Base-by-base conservation (phyloP, 2,113 vertebrate species). In the Macroglossus sobrinus region DNA sequence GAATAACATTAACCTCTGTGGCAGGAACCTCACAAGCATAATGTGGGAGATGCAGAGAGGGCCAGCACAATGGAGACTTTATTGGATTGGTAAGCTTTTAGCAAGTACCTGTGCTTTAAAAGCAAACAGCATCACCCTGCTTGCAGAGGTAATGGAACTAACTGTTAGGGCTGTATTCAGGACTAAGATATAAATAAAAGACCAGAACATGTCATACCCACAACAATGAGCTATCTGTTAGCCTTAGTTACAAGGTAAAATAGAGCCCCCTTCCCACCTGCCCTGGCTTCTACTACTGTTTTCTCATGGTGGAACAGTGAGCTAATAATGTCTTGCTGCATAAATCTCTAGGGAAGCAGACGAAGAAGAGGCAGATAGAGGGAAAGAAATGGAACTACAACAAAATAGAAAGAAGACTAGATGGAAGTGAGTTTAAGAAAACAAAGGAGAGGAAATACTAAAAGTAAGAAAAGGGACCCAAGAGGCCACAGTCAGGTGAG, bases 181-280 rank as follows among this genome's bases (percentile, higher is more conserved):
- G 43, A 86, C 63, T 78, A 90, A 96, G 63, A 81, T n/a, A n/a
- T n/a, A n/a, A n/a, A n/a, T n/a, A n/a, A 74, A 95, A 94, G 88
- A 69, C 47, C 76, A 72, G 53, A 40, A 57, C 16, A 71, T 12
- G 78, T 90, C 63, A 84, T 66, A 38, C 35, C 14, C 26, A 18
- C 55, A 87, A 82, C 50, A 93, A 75, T 71, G 63, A 63, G 18
- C 55, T 69, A 68, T 91, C 86, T 82, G 86, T 82, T 87, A 95
- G 74, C 22, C 35, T 89, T 89, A 28, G 35, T 95, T 75, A 81
- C 43, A 45, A 74, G 26, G 35, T 76, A 63, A 88, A 43, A 64
- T 22, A 71, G 0, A 82, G 33, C n/a, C 21, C 6, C 14, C 11
- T 75, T 15, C 19, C 71, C 24, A 86, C 7, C 66, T 45, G 5